These are phyloP conservation scores for Phytoseiulus persimilis DNA, from an alignment of 2,888 invertebrate genomes.

Conservation along the genomic window DNA sequence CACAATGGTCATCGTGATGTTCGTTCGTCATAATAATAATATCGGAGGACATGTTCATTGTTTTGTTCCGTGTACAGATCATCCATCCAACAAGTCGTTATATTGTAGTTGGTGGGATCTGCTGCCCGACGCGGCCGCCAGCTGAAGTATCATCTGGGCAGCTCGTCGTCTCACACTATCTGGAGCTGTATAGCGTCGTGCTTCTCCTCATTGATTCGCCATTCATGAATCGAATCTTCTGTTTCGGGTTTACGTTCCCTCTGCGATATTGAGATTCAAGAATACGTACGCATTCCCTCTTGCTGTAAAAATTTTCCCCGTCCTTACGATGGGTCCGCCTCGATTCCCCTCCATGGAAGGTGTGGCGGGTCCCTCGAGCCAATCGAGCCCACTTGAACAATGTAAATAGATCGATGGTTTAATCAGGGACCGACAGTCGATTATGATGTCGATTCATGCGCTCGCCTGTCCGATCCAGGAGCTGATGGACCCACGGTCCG, in stretches of 20 bases:
- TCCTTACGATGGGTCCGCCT: too few species aligned
- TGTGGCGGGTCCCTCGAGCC: not conserved
- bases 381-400: not conserved
- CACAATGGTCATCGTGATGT: conserved; percentile 5
- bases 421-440: not conserved
- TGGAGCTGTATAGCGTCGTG: not conserved
- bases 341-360: too few species aligned
- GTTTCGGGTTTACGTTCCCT: not conserved
- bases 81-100: conserved; percentile 5
- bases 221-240: not conserved
- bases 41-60: conserved; percentile 5
- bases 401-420: not conserved
- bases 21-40: conserved; percentile 5
- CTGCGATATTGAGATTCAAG: not conserved
- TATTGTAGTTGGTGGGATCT: not conserved
- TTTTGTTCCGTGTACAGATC: conserved; percentile 5
- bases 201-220: not conserved
- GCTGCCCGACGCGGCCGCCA: not conserved
- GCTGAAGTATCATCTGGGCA: not conserved
- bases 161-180: not conserved
- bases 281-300: not conserved
- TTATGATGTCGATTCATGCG: not conserved
- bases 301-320: too few species aligned
- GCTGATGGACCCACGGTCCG: not conserved
- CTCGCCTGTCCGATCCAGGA: not conserved